Conservation (phyloP, 1,140 invertebrate species). For the Penaeus indicus region DNA sequence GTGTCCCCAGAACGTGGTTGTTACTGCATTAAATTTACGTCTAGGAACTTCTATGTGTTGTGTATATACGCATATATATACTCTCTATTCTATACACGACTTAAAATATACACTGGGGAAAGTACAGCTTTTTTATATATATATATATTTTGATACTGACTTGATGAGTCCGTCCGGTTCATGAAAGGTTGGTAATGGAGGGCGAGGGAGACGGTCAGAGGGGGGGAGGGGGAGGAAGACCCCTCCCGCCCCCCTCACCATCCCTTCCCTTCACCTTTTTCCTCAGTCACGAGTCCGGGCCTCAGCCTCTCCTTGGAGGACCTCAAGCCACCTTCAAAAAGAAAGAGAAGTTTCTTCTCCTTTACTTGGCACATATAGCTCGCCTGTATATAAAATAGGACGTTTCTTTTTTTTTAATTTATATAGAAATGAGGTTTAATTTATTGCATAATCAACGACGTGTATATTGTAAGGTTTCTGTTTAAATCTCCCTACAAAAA, state of each 20-base stretch:
- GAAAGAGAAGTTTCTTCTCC: neutral
- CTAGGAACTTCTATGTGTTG: constrained; percentile 48
- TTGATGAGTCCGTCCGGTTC: no score
- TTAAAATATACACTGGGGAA: neutral
- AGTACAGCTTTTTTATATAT: neutral
- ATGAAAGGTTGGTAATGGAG: neutral
- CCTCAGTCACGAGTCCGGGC: neutral
- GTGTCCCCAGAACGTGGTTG: neutral
- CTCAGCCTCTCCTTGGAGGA: no score
- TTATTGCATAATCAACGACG: constrained; percentile 15
- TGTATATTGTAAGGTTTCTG: constrained; percentile 11
- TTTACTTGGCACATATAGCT: constrained; percentile 25
- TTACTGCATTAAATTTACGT: constrained; percentile 28
- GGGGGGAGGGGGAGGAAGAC: neutral
- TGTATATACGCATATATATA: constrained; percentile 33
- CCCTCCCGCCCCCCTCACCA: neutral
- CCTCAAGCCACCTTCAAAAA: no score
- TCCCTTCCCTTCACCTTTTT: neutral
- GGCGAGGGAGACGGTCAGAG: neutral
- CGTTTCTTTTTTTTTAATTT: neutral
- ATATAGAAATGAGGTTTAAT: neutral
- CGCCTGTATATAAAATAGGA: constrained; percentile 2
- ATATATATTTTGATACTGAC: constrained; percentile 21
- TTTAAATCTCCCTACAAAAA: neutral
- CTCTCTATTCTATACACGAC: constrained; percentile 36